phyloP scores from a whole-genome alignment of 1,140 invertebrate species.

The Antheraea mylitta region DNA sequence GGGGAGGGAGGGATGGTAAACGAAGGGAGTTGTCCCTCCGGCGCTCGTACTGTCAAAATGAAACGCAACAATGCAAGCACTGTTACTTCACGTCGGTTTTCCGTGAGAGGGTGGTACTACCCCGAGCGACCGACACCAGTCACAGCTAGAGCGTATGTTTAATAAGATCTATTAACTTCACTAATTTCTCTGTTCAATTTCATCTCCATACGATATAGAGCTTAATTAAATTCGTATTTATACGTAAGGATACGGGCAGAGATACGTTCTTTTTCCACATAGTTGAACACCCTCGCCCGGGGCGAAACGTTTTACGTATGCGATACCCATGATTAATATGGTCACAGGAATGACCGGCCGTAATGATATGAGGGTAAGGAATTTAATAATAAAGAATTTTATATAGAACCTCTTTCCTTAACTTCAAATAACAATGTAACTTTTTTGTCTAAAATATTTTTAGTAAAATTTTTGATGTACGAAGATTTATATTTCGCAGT shows the following conservation, averaged over 20 bases:
- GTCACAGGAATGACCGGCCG: background rate
- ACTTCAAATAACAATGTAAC: background rate
- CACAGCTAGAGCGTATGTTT: background rate
- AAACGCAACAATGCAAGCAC: no score
- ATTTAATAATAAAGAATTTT: background rate
- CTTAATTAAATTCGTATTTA: conserved; percentile 10
- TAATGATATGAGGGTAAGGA: conserved; percentile 1
- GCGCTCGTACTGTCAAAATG: no score
- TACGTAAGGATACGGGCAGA: conserved; percentile 3
- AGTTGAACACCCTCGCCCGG: conserved; percentile 6
- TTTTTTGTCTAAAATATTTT: background rate
- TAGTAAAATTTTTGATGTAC: no score
- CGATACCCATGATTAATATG: background rate
- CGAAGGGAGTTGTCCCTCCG: no score
- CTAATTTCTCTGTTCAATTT: background rate
- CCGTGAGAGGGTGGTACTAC: no score
- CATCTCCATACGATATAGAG: background rate
- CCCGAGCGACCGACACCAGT: no score
- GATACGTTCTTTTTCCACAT: conserved; percentile 9
- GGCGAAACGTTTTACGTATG: conserved; percentile 5
- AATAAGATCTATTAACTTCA: background rate
- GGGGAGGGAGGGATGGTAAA: no score
- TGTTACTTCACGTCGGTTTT: no score
- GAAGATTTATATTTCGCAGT: no score
- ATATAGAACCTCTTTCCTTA: background rate